Conservation (phyloP, 2,113 vertebrate genomes). For the Cygnus atratus region DNA sequence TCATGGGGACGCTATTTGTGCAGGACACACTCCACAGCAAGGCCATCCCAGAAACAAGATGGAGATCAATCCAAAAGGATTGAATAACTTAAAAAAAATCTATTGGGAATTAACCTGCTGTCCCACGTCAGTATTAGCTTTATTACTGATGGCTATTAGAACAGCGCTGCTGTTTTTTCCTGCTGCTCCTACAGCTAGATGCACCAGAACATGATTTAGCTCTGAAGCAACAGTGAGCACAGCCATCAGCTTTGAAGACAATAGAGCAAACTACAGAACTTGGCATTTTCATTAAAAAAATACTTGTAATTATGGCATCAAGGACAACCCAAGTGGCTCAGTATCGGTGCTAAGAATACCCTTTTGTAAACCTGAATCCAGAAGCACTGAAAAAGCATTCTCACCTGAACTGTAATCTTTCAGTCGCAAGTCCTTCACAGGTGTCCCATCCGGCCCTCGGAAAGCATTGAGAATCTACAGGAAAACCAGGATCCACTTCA, state of each 20-base stretch:
- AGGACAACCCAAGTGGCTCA: not conserved
- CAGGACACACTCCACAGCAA: not conserved
- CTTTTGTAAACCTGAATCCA: not conserved
- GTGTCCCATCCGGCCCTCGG: constrained; percentile 71
- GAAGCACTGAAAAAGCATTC: constrained; percentile 33
- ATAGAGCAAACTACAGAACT: not conserved
- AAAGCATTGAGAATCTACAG: constrained; percentile 78
- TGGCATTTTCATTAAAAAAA: constrained; percentile 29
- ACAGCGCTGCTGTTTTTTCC: not conserved
- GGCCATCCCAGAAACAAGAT: not conserved
- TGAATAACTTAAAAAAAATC: not conserved
- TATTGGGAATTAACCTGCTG: not conserved
- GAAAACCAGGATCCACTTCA: constrained; percentile 26
- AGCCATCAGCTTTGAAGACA: not conserved
- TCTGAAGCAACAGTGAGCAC: not conserved
- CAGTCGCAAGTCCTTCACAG: constrained; percentile 77
- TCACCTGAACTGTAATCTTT: constrained; percentile 82
- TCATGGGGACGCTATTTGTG: not conserved
- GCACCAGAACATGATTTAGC: not conserved
- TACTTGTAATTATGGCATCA: not conserved
- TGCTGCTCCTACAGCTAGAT: not conserved
- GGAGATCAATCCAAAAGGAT: not conserved
- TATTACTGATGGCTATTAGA: not conserved
- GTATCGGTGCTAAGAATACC: not conserved
- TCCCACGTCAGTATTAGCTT: not conserved